These are phyloP conservation scores for pig (Sus scrofa) DNA, from an alignment of 2,113 vertebrate genomes.

Conservation along the genomic window T2T-Sscrofa CM000813.6:93593501-93594000, in stretches of 20 bases:
- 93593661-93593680: not conserved
- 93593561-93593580: not conserved
- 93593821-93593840: not conserved
- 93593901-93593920: not conserved
- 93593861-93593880: not conserved
- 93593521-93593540: not conserved
- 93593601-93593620: not conserved
- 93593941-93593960: not conserved
- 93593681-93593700: not conserved
- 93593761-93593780: not conserved
- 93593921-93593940: not conserved
- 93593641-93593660: not conserved
- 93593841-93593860: not conserved
- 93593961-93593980: not conserved
- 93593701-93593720: not conserved
- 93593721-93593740: not conserved
- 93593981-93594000: not conserved
- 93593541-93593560: not conserved
- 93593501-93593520: not conserved
- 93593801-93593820: not conserved
- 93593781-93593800: not conserved
- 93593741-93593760: not conserved
- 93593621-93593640: not conserved
- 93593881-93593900: not conserved
- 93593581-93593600: not conserved